Percentiles rank a stretch among this genome's conserved stretches.
Conservation (phyloP, 2,888 invertebrate genomes). For the Acrobasis suavella region DNA sequence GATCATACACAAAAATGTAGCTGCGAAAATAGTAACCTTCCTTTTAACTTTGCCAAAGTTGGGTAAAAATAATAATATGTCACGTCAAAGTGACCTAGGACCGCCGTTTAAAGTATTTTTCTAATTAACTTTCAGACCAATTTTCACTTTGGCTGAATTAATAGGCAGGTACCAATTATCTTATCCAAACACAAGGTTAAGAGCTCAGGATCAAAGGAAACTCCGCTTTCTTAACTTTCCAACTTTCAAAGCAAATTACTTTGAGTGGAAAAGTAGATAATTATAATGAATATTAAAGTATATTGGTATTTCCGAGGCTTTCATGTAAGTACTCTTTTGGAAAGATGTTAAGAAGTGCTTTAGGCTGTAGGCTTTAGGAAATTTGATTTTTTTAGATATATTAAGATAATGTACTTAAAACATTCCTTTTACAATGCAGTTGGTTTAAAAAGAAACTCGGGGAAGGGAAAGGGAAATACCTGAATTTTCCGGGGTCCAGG, state of each 20-base stretch:
- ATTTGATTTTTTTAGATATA: background rate
- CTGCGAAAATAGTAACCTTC: too few relatives aligned
- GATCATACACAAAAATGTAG: too few relatives aligned
- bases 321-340: slow-evolving; percentile 5
- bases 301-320: slow-evolving; percentile 20
- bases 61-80: background rate
- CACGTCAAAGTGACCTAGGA: background rate
- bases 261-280: slow-evolving; percentile 45
- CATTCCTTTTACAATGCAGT: too few relatives aligned
- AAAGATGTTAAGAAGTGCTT: slow-evolving; percentile 6
- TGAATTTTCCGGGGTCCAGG: too few relatives aligned
- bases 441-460: too few relatives aligned
- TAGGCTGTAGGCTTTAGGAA: background rate
- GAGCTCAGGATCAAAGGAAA: slow-evolving; percentile 49
- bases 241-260: slow-evolving; percentile 52
- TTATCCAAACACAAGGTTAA: slow-evolving; percentile 49
- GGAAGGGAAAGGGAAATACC: too few relatives aligned
- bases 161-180: slow-evolving; percentile 24
- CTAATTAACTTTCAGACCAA: slow-evolving; percentile 12
- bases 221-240: slow-evolving; percentile 46
- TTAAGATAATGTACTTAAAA: too few relatives aligned
- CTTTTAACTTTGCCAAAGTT: too few relatives aligned
- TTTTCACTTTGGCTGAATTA: slow-evolving; percentile 22
- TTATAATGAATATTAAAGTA: slow-evolving; percentile 39
- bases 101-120: slow-evolving; percentile 1